A percentile compares a stretch with the other conserved stretches of the same genome.
Evolutionary conservation across 2,888 invertebrate species (phyloP).

Genomic region (Lasioglossum morio): DNA sequence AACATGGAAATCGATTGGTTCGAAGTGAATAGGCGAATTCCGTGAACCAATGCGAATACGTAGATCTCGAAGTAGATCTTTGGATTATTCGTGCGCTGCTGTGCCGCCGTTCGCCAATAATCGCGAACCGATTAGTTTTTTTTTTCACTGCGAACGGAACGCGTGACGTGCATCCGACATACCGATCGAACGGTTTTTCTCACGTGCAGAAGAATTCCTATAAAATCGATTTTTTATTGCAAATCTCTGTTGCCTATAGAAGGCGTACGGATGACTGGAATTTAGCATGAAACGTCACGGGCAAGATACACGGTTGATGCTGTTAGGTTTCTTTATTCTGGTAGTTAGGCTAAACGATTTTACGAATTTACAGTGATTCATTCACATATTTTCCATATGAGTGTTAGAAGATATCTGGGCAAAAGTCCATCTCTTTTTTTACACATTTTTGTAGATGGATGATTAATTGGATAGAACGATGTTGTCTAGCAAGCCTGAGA

Average conservation of each 20-base stretch:
- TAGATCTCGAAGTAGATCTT: constrained; percentile 10
- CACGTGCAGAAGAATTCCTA: constrained; percentile 16
- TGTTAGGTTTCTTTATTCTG: background rate
- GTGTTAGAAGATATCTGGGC: background rate
- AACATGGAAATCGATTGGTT: constrained; percentile 10
- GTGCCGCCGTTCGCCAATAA: constrained; percentile 31
- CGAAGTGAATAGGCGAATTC: constrained; percentile 38
- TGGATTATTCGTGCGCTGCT: constrained; percentile 28
- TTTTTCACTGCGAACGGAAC: background rate
- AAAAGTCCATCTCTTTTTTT: background rate
- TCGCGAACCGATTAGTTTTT: background rate
- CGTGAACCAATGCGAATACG: constrained; percentile 20
- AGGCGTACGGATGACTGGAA: constrained; percentile 3
- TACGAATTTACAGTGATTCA: background rate
- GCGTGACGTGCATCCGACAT: constrained; percentile 32
- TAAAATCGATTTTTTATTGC: constrained; percentile 1
- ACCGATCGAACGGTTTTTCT: constrained; percentile 2
- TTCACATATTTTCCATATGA: background rate
- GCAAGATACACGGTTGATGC: background rate
- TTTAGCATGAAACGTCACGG: constrained; percentile 21
- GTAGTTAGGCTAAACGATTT: background rate
- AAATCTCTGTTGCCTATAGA: background rate
- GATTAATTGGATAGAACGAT: no score
- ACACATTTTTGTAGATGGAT: no score
- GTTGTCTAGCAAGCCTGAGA: no score